A percentile compares a stretch with the other conserved stretches of the same genome.
Evolutionary conservation across 2,888 invertebrate species (phyloP).

Genomic region (Microchrysa polita): DNA sequence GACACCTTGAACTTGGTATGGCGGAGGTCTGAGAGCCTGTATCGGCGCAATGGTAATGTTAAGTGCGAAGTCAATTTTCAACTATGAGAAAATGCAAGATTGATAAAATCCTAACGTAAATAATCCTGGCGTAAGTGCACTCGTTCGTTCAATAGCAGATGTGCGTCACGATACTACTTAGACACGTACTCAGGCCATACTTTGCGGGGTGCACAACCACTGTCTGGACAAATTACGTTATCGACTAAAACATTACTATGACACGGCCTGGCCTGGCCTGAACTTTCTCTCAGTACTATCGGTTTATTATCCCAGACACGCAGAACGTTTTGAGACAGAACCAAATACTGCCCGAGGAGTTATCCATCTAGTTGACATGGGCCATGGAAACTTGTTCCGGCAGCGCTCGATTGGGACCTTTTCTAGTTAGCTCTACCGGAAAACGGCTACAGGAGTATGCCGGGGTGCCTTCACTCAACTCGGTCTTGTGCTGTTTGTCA

Average conservation of each 20-base stretch:
- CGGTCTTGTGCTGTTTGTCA: too few species aligned
- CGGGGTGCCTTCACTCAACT: too few species aligned
- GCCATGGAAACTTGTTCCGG: background rate
- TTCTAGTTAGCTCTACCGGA: background rate
- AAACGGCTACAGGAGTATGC: background rate
- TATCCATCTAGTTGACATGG: conserved; percentile 33
- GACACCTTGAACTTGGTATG: conserved; percentile 5
- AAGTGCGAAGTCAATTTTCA: background rate
- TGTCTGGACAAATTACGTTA: background rate
- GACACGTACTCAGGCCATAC: too few species aligned
- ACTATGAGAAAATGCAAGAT: too few species aligned
- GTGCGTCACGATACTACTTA: too few species aligned
- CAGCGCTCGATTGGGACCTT: conserved; percentile 1
- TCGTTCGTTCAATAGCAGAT: too few species aligned
- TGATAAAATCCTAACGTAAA: too few species aligned
- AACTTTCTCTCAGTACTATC: too few species aligned
- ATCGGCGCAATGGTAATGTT: background rate
- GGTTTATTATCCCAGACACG: conserved; percentile 37
- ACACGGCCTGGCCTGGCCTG: too few species aligned
- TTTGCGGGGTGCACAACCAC: background rate
- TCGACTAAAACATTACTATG: conserved; percentile 16
- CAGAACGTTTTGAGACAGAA: conserved; percentile 30
- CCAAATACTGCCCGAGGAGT: conserved; percentile 36
- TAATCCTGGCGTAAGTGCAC: too few species aligned
- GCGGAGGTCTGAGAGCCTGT: background rate